Evolutionary conservation across 2,797 vertebrate genomes (phyloP).

Genomic region (Schizopygopsis pylzovi): DNA sequence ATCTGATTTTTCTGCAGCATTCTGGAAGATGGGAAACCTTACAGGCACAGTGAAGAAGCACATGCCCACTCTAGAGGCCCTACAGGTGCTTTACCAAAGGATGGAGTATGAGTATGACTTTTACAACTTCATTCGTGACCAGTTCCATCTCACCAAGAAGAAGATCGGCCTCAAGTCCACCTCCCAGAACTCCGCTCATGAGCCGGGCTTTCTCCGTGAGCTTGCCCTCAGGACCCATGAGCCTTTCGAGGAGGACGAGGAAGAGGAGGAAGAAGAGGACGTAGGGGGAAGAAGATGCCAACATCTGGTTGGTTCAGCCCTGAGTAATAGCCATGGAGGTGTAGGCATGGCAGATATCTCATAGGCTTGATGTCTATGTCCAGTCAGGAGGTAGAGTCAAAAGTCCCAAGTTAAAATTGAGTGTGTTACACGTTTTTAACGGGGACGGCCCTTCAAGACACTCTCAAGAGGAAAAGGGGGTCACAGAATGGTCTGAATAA

Average conservation of each 20-base stretch:
- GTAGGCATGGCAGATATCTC: slow-evolving; percentile 46
- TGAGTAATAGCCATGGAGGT: slow-evolving; percentile 60
- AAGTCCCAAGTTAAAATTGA: slow-evolving; percentile 62
- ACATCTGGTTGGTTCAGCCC: slow-evolving; percentile 92
- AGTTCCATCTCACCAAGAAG: slow-evolving; percentile 94
- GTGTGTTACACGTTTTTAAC: slow-evolving; percentile 66
- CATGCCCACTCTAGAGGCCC: slow-evolving; percentile 89
- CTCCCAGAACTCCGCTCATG: slow-evolving; percentile 71
- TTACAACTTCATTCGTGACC: slow-evolving; percentile 95
- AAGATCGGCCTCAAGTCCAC: slow-evolving; percentile 93
- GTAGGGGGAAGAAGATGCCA: slow-evolving; percentile 84
- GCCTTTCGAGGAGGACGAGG: slow-evolving; percentile 87
- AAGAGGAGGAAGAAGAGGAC: slow-evolving; percentile 84
- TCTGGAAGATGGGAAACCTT: slow-evolving; percentile 95
- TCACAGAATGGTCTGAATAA: slow-evolving; percentile 55
- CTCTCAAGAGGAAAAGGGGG: slow-evolving; percentile 57
- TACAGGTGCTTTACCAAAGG: slow-evolving; percentile 94
- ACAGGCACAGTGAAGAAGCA: slow-evolving; percentile 97
- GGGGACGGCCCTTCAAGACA: slow-evolving; percentile 49
- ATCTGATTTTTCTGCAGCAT: slow-evolving; percentile 77
- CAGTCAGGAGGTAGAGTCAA: slow-evolving; percentile 49
- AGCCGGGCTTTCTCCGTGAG: slow-evolving; percentile 83
- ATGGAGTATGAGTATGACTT: slow-evolving; percentile 97
- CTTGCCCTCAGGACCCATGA: slow-evolving; percentile 88
- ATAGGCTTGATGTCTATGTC: slow-evolving; percentile 51